Evolutionary conservation across 1,140 invertebrate genomes (phyloP), one percentile per base, ranked within the genome.

Genomic region (Mycetomoellerius zeteki): DNA sequence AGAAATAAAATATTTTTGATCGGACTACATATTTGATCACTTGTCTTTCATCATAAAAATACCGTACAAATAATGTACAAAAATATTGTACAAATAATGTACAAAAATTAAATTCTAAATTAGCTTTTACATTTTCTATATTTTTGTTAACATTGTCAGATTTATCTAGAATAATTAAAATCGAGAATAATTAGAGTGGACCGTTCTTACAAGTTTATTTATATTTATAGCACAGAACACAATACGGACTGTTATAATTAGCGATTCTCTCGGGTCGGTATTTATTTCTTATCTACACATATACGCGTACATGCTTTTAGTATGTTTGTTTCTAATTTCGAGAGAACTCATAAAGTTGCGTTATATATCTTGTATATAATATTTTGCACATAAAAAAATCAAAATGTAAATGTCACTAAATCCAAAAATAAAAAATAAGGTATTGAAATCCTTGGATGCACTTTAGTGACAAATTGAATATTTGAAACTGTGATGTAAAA

Each of bases 131-230:
- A 3, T 52, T 62, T 62, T 62, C 14, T 60, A 47, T 50, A 50
- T 50, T 47, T 80, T 52, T 67, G 37, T 54, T 67, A 67, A 67
- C 43, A 54, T 67, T 47, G 30, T 5, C 8, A 1, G 16, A 78
- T 78, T 78, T 24, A 52, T 52, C 37, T 16, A 14, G 12, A 60
- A 64, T 64, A 30, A 60, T 30, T 7, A 64, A 64, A 65, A 65
- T 37, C 30, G 62, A 33, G 7, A 65, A 65, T 65, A 64, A 64
- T 64, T 19, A 0, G 12, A 33, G 7, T 64, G 19, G 6, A 10
- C 30, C 8, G 19, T 19, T 64, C 7, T 64, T 19, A 64, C 7
- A n/a, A 33, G 14, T 64, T 33, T 64, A 64, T 64, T 64, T 64
- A n/a, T 33, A 62, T 33, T 33, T 64, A 19, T 7, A 4, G n/a